These are phyloP conservation scores for Tipula helvola DNA, from an alignment of 2,888 invertebrate species.

Conservation along the genomic window DNA sequence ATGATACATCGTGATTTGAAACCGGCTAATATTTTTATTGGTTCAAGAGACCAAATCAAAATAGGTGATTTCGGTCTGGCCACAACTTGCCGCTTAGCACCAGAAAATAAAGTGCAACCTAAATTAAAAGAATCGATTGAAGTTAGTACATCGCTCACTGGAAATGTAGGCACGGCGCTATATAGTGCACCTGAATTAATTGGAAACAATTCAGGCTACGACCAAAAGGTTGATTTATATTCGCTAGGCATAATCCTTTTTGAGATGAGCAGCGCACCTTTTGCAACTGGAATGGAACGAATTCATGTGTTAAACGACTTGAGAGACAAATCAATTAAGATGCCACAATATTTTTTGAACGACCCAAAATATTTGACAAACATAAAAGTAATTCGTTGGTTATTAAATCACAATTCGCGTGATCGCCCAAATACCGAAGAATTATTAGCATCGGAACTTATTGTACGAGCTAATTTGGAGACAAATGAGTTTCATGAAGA, in stretches of 20 bases:
- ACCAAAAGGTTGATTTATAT: conserved; percentile 78
- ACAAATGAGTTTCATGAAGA: conserved; percentile 65
- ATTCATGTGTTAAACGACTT: conserved; percentile 62
- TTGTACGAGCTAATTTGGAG: conserved; percentile 66
- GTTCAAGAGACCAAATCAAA: conserved; percentile 84
- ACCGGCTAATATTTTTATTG: conserved; percentile 90
- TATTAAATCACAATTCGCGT: conserved; percentile 66
- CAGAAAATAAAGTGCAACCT: neutral
- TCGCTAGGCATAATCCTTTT: conserved; percentile 85
- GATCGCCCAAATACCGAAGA: conserved; percentile 67
- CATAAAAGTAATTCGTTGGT: conserved; percentile 36
- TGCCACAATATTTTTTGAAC: conserved; percentile 54
- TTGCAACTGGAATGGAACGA: conserved; percentile 83
- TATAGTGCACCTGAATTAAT: conserved; percentile 89
- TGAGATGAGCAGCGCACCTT: conserved; percentile 84
- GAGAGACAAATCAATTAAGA: conserved; percentile 50
- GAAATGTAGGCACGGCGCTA: conserved; percentile 84
- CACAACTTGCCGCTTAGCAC: conserved; percentile 39
- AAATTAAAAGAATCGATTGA: conserved; percentile 19
- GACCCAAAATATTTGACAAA: conserved; percentile 28
- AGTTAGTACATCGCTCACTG: conserved; percentile 41
- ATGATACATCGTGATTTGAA: conserved; percentile 78
- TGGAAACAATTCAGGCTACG: conserved; percentile 44
- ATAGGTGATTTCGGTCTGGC: conserved; percentile 98
- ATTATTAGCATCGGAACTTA: conserved; percentile 57